These are phyloP conservation scores for Blastobasis adustella DNA, from an alignment of 2,888 invertebrate genomes.

Conservation along the genomic window DNA sequence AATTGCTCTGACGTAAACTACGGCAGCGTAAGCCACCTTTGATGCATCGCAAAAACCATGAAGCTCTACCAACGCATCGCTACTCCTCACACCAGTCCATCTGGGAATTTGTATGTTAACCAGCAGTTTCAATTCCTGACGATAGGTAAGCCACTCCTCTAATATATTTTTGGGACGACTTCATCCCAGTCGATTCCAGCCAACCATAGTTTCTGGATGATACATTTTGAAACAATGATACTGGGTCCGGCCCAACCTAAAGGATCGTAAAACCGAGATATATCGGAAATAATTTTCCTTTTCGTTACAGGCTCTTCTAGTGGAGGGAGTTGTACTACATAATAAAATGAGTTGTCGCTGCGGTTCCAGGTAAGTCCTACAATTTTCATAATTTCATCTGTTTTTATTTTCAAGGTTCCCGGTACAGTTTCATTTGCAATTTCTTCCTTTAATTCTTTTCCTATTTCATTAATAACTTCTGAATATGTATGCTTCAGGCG, in stretches of 20 bases:
- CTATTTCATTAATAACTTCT: too few species aligned
- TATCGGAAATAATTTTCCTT: conserved; percentile 9
- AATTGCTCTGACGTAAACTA: too few species aligned
- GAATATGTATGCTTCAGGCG: too few species aligned
- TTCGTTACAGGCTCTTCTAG: conserved; percentile 5
- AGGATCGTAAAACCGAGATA: conserved; percentile 9
- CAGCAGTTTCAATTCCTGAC: neutral
- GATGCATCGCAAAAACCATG: too few species aligned
- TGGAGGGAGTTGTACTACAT: conserved; percentile 7
- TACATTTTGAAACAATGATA: too few species aligned
- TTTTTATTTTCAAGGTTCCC: conserved; percentile 7
- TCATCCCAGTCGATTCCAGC: conserved; percentile 14
- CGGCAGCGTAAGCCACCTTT: too few species aligned
- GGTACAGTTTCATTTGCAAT: too few species aligned
- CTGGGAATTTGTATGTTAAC: neutral
- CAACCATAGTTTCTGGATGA: conserved; percentile 15
- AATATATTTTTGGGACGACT: conserved; percentile 7
- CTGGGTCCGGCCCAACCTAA: too few species aligned
- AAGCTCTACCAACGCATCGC: too few species aligned
- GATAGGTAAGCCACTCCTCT: conserved; percentile 7
- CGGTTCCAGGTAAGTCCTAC: conserved; percentile 12
- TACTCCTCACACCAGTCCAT: too few species aligned
- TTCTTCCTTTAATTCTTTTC: too few species aligned
- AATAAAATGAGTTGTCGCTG: conserved; percentile 8
- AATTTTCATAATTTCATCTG: conserved; percentile 10